Conservation (phyloP, 1,140 invertebrate genomes). For the Trialeurodes vaporariorum region DNA sequence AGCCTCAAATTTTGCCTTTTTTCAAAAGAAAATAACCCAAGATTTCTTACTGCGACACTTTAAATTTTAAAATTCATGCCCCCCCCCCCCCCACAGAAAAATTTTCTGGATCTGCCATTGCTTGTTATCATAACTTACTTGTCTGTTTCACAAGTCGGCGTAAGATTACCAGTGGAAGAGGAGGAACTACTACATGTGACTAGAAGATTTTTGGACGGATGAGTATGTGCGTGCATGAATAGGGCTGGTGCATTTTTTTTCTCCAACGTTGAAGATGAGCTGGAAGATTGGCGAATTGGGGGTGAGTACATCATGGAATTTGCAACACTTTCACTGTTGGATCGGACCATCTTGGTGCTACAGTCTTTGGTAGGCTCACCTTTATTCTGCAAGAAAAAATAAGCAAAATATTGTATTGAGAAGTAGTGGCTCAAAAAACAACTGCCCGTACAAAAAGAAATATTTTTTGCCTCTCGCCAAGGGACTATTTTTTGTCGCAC, state of each 20-base stretch:
- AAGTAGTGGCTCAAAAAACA: too few species aligned
- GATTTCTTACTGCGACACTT: too few species aligned
- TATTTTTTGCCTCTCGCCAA: too few species aligned
- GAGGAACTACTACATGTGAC: slow-evolving; percentile 24
- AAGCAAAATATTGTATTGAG: too few species aligned
- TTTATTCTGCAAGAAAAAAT: slow-evolving; percentile 39
- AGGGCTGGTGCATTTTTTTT: slow-evolving; percentile 32
- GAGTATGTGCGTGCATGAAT: slow-evolving; percentile 35
- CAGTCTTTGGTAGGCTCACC: slow-evolving; percentile 20
- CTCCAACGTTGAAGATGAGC: slow-evolving; percentile 33
- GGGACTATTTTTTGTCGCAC: too few species aligned
- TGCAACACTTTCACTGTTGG: slow-evolving; percentile 33
- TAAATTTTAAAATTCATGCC: too few species aligned
- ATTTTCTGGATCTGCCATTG: too few species aligned
- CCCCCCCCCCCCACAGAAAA: too few species aligned
- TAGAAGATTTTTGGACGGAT: slow-evolving; percentile 35
- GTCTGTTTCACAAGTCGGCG: background rate
- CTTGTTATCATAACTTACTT: background rate
- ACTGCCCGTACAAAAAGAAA: too few species aligned
- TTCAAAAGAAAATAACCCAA: too few species aligned
- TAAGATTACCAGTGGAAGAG: background rate
- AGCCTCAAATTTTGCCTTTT: too few species aligned
- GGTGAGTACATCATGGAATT: slow-evolving; percentile 36
- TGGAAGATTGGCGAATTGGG: slow-evolving; percentile 37
- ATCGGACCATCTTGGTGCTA: slow-evolving; percentile 38